phyloP scores from a whole-genome alignment of 2,113 vertebrate genomes.

The Colistium nudipinnis region DNA sequence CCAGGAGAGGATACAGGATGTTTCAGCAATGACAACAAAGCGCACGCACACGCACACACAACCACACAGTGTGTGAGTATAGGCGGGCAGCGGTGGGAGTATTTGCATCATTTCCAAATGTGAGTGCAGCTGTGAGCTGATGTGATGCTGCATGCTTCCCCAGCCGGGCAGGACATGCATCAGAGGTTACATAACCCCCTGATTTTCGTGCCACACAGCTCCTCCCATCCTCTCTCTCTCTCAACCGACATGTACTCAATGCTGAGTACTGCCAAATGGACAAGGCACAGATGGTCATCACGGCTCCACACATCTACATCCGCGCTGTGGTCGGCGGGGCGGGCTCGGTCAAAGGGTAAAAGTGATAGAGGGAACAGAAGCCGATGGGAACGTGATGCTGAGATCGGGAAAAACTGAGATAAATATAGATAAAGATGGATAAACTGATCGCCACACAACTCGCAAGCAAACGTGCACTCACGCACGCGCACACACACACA shows the following conservation, averaged over 20 bases:
- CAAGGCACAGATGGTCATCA: constrained; percentile 65
- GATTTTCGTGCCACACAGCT: constrained; percentile 37
- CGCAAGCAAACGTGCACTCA: no score
- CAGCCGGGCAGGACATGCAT: constrained; percentile 26
- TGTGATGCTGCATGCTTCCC: constrained; percentile 6
- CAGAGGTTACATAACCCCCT: constrained; percentile 68
- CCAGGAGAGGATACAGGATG: neutral
- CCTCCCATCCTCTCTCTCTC: constrained; percentile 22
- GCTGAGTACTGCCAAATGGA: constrained; percentile 6
- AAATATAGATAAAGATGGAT: constrained; percentile 37
- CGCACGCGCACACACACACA: no score
- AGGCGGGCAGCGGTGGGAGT: neutral
- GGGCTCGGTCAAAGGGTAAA: constrained; percentile 29
- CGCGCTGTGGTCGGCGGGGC: constrained; percentile 1
- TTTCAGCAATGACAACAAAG: neutral
- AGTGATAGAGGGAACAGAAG: constrained; percentile 4
- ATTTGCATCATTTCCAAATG: constrained; percentile 10
- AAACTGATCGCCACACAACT: no score
- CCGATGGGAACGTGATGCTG: neutral
- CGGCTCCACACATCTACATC: constrained; percentile 13
- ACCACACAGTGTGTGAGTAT: no score
- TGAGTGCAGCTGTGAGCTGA: constrained; percentile 29
- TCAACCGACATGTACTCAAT: neutral
- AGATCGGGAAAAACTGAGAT: constrained; percentile 9
- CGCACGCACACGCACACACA: no score